Percentiles rank a stretch among this genome's conserved stretches.
Conservation (phyloP, 2,113 vertebrate genomes). For the Pardalotus punctatus region DNA sequence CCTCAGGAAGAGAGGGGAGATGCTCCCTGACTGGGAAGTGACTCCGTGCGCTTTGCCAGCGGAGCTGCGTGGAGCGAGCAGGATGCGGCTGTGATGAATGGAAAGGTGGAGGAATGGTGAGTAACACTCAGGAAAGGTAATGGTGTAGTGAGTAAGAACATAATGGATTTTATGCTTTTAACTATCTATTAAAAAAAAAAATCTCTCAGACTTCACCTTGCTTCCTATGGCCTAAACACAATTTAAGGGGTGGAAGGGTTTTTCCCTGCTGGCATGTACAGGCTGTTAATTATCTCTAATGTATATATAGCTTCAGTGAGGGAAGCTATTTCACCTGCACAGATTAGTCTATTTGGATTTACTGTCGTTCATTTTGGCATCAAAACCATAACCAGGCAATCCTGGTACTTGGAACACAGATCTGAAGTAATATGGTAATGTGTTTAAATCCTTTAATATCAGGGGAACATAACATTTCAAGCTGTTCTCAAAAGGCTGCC, state of each 20-base stretch:
- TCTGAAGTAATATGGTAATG: not conserved
- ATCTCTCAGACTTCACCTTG: not conserved
- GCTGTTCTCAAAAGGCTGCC: not conserved
- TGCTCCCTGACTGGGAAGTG: not conserved
- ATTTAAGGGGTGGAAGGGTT: not conserved
- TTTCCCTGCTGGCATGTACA: not conserved
- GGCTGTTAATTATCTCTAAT: not conserved
- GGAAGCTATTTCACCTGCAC: not conserved
- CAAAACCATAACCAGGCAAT: not conserved
- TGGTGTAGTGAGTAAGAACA: not conserved
- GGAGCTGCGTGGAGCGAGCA: accelerated
- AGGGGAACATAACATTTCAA: not conserved
- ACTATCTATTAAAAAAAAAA: not conserved
- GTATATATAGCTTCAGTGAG: not conserved
- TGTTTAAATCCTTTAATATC: not conserved
- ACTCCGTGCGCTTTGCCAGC: not conserved
- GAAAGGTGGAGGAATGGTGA: not conserved
- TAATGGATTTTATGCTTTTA: not conserved
- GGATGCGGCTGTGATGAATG: accelerated
- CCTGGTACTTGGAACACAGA: not conserved
- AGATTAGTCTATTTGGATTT: not conserved
- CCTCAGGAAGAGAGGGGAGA: not conserved
- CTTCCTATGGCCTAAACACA: not conserved
- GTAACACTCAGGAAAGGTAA: not conserved
- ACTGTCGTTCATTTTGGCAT: not conserved